Evolutionary conservation across 1,140 invertebrate genomes (phyloP), one percentile per base, ranked within the genome.

Genomic region (Lepeophtheirus salmonis): DNA sequence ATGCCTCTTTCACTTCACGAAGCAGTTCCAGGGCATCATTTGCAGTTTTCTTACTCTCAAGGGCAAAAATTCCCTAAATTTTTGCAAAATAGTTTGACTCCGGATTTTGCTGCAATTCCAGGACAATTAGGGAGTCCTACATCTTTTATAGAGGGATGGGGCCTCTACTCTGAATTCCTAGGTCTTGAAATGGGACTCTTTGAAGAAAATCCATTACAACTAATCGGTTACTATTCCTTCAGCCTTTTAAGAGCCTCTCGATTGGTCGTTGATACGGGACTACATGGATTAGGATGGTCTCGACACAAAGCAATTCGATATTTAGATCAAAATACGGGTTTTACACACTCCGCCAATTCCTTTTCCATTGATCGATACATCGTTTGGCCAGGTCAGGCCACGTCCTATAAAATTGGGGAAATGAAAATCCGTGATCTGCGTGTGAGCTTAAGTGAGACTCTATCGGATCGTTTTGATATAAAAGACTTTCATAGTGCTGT

Each of bases 391-490:
- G 74, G 74, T 0, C 70, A 75, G 64, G 73, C 74, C 4, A 70
- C 70, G 50, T 67, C 71, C 3, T 74, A 75, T 63, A 75, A 74
- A 60, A 70, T 75, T n/a, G 74, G 74, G 3, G 71, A 75, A 62
- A 63, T 74, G 1, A 73, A 73, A 65, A 72, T 76, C 3, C 68
- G 63, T 41, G 67, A 72, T 30, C 63, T 75, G 4, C 63, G 74
- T n/a, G 63, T 65, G 48, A 69, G 64, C 56, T 71, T 72, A 0
- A 62, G 70, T 60, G 60, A 66, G 17, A 64, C 62, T 41, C 64
- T 75, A 13, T 73, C 74, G 48, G 60, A 64, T 0, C 30, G 56
- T 0, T 73, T 74, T 63, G 64, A 69, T 52, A 41, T 73, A 1
- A 66, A 66, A 50, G 70, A 72, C 21, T 73, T 73, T 58, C 72